A percentile compares a stretch with the other conserved stretches of the same genome.
These are phyloP conservation scores for Tamias sibiricus DNA, from an alignment of 2,113 vertebrate genomes.

Conservation along the genomic window DNA sequence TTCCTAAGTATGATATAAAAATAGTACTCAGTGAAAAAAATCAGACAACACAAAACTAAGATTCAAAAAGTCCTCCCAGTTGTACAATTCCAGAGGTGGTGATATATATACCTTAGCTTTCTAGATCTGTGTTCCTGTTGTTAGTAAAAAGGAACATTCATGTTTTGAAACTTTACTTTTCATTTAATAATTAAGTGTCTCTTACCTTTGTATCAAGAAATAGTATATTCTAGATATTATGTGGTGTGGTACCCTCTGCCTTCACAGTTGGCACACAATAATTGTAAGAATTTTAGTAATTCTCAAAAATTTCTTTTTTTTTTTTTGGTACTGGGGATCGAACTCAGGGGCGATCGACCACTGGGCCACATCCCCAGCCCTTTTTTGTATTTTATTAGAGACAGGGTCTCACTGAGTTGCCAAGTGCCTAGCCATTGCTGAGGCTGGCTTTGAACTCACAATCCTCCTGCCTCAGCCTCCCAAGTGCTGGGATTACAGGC, in stretches of 20 bases:
- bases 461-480: no score
- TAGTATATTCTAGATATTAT: neutral
- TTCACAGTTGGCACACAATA: neutral
- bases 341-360: no score
- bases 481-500: no score
- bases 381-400: no score
- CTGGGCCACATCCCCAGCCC: no score
- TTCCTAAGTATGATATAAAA: neutral
- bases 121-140: neutral
- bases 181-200: neutral
- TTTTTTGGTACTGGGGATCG: no score
- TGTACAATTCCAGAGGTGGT: constrained; percentile 5
- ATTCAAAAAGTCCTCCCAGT: neutral
- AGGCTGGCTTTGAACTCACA: no score
- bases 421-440: no score
- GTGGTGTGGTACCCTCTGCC: neutral
- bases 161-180: constrained; percentile 26
- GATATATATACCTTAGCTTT: neutral
- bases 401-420: no score
- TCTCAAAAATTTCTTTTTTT: neutral
- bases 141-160: neutral
- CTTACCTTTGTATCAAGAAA: neutral
- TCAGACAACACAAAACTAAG: neutral
- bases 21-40: neutral
- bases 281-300: neutral